phyloP scores from a whole-genome alignment of 2,888 invertebrate species.

The Yponomeuta malinellus region DNA sequence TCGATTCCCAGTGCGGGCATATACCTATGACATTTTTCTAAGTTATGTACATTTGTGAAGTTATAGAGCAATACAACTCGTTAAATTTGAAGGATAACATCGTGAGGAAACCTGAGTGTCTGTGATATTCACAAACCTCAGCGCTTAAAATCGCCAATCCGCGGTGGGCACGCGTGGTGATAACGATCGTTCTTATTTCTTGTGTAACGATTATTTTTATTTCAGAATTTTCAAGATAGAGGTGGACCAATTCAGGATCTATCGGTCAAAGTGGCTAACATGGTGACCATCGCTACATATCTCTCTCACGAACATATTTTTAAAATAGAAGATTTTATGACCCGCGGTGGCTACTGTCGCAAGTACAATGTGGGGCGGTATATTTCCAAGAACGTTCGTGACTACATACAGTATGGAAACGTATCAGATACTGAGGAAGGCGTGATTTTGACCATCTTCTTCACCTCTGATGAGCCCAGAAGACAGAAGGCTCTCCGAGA shows the following conservation, averaged over 20 bases:
- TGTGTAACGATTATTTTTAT: not conserved
- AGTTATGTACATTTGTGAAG: too few relatives aligned
- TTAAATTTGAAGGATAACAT: too few relatives aligned
- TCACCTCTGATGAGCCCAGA: not conserved
- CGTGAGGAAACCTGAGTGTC: too few relatives aligned
- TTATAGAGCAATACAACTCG: too few relatives aligned
- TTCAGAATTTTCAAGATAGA: constrained; percentile 24
- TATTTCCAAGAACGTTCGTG: constrained; percentile 33
- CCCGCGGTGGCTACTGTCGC: constrained; percentile 26
- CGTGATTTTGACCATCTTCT: constrained; percentile 28
- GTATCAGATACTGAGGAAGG: constrained; percentile 35
- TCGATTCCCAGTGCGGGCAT: too few relatives aligned
- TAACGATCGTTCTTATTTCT: too few relatives aligned
- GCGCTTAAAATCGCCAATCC: too few relatives aligned
- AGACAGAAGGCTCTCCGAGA: not conserved
- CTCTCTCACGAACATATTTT: constrained; percentile 24
- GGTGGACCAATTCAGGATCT: constrained; percentile 28
- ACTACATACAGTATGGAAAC: constrained; percentile 30
- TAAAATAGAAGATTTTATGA: constrained; percentile 27
- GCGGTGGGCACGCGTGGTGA: too few relatives aligned
- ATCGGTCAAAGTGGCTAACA: constrained; percentile 25
- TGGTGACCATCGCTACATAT: constrained; percentile 24
- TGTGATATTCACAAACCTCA: too few relatives aligned
- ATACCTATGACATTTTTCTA: too few relatives aligned
- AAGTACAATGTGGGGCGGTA: constrained; percentile 33